Conservation (phyloP, 2,113 vertebrate species). For the Percina caprodes region DNA sequence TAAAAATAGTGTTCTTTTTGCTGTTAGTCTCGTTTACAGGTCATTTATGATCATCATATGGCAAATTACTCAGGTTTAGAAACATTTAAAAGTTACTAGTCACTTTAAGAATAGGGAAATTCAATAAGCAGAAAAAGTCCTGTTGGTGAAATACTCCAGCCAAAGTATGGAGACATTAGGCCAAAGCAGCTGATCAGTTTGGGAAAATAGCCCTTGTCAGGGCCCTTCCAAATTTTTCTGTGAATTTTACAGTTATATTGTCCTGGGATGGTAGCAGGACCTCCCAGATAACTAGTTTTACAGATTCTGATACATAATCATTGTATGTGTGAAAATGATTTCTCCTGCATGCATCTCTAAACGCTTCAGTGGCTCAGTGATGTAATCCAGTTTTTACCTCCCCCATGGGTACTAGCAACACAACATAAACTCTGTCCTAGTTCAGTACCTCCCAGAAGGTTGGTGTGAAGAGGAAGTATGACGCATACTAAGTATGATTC, state of each 20-base stretch:
- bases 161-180: neutral
- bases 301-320: slow-evolving; percentile 34
- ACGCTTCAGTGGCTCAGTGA: slow-evolving; percentile 43
- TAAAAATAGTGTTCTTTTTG: too few relatives aligned
- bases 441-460: slow-evolving; percentile 66
- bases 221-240: neutral
- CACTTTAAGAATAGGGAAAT: neutral
- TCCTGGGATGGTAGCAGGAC: slow-evolving; percentile 31
- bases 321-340: slow-evolving; percentile 35
- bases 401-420: slow-evolving; percentile 34
- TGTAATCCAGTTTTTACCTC: slow-evolving; percentile 45
- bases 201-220: neutral
- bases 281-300: slow-evolving; percentile 26
- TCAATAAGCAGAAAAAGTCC: neutral
- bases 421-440: slow-evolving; percentile 57
- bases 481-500: slow-evolving; percentile 74
- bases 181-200: neutral
- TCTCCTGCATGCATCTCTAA: slow-evolving; percentile 37
- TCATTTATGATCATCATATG: too few relatives aligned
- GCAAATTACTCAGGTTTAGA: too few relatives aligned
- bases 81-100: too few relatives aligned
- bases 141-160: neutral
- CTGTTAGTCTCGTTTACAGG: too few relatives aligned
- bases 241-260: slow-evolving; percentile 6
- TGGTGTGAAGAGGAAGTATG: slow-evolving; percentile 72